A percentile compares a stretch with the other conserved stretches of the same genome.
These are phyloP conservation scores for Mizuhopecten yessoensis DNA, from an alignment of 1,140 invertebrate species.

Conservation along the genomic window DNA sequence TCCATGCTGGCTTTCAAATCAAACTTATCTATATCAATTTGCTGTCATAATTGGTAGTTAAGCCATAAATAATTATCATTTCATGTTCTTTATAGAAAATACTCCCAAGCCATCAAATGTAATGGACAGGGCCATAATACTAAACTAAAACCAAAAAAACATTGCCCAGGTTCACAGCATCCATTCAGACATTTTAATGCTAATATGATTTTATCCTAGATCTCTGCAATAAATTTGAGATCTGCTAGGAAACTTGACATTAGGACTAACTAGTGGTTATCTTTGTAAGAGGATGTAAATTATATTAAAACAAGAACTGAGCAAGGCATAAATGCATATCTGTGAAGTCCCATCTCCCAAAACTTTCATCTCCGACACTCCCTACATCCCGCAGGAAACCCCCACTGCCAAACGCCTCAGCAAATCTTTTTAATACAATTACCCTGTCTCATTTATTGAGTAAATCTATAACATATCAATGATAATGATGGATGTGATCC, in stretches of 20 bases:
- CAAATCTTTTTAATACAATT: neutral
- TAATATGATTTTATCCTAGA: constrained; percentile 12
- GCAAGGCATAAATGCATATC: neutral
- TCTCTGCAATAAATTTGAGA: neutral
- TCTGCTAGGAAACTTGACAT: neutral
- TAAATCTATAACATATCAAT: constrained; percentile 22
- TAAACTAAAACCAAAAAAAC: neutral
- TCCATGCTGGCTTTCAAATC: constrained; percentile 33
- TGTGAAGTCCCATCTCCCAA: neutral
- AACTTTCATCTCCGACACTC: constrained; percentile 17
- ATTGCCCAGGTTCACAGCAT: neutral
- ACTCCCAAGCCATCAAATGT: constrained; percentile 13
- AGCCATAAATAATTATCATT: constrained; percentile 35
- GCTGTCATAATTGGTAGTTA: neutral
- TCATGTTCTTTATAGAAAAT: constrained; percentile 8
- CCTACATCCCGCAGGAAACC: neutral
- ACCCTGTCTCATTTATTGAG: neutral
- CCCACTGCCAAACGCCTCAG: neutral
- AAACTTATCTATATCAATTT: constrained; percentile 5
- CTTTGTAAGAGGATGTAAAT: constrained; percentile 1
- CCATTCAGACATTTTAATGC: neutral
- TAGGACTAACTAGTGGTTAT: neutral
- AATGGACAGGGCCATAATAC: neutral
- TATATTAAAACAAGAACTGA: neutral
- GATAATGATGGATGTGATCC: neutral